Evolutionary conservation across 2,888 invertebrate species (phyloP), one percentile per base, ranked within the genome.

Genomic region (Heliothis peltigera): DNA sequence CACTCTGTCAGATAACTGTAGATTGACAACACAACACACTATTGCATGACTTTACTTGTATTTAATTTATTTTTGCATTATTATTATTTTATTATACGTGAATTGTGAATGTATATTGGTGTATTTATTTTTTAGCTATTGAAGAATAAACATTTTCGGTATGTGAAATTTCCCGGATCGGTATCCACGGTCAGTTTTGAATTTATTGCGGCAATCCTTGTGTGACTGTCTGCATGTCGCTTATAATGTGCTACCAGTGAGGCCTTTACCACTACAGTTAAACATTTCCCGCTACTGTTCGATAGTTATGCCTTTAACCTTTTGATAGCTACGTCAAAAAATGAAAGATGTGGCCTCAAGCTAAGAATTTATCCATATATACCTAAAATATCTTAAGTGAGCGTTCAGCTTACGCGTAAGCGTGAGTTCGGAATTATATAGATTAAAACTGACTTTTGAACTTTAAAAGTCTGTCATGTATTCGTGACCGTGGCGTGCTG

Each of bases 81-180:
- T 81, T 70, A 74, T 64, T 61, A 79, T 81, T 81, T 83, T 77
- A n/a, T n/a, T n/a, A 79, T 73, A 75, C 81, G 77, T 88, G 75
- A 75, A 84, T 84, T 87, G 87, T 92, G 91, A 89, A 96, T 96
- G 93, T 92, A 91, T 92, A 94, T 93, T 92, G 92, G 89, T 95
- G 89, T 93, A 91, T 94, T 93, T 93, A 92, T 92, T 92, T 94
- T 94, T 94, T 94, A 94, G 93, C 93, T 93, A 82, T 93, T 95
- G 93, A 93, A 94, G 93, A 95, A 93, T 93, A 94, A 94, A 87
- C 94, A 94, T 94, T 95, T 94, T 94, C 95, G 95, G 91, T 95
- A 95, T 95, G 94, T 95, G 91, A 94, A 94, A 93, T 94, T 95
- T 89, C 95, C 95, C 82, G 95, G 95, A 87, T 94, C 95, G 67